Percentiles rank a stretch among this genome's conserved stretches.
Conservation (phyloP, 2,888 invertebrate genomes). For the Onthophagus sagittarius region DNA sequence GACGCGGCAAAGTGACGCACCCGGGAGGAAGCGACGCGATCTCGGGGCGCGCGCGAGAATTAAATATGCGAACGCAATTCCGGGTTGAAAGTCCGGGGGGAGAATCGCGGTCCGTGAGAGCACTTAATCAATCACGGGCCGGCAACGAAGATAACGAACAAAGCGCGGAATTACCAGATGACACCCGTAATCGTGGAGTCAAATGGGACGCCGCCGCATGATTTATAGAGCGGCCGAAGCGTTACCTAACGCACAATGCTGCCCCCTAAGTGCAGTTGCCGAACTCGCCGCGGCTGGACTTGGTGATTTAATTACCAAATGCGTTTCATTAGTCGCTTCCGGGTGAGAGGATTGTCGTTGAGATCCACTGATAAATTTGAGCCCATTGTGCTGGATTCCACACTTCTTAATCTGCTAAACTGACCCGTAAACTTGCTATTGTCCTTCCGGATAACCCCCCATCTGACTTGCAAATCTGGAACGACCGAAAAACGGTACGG, state of each 20-base stretch:
- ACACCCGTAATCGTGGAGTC: conserved; percentile 45
- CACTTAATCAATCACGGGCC: conserved; percentile 47
- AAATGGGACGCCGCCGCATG: conserved; percentile 42
- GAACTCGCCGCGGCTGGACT: conserved; percentile 28
- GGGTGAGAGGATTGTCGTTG: conserved; percentile 41
- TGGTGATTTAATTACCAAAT: conserved; percentile 47
- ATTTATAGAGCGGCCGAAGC: conserved; percentile 42
- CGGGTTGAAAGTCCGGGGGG: conserved; percentile 21
- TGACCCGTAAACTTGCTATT: background rate
- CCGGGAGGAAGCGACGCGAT: conserved; percentile 32
- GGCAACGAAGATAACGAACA: conserved; percentile 34
- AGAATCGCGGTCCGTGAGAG: conserved; percentile 37
- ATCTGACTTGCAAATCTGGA: background rate
- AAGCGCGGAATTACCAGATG: conserved; percentile 41
- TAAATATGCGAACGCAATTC: conserved; percentile 50
- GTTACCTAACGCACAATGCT: conserved; percentile 39
- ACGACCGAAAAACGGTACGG: background rate
- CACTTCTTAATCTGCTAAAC: conserved; percentile 2
- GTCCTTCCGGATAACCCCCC: background rate
- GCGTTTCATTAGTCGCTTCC: conserved; percentile 41
- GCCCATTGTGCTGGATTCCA: conserved; percentile 32
- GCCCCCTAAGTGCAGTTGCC: conserved; percentile 27
- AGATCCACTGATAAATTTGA: conserved; percentile 45
- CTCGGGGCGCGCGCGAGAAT: conserved; percentile 40
- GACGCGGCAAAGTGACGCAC: conserved; percentile 43